Percentiles rank a stretch among this genome's conserved stretches.
These are phyloP conservation scores for Nannoperca australis DNA, from an alignment of 2,797 vertebrate genomes.

Conservation along the genomic window DNA sequence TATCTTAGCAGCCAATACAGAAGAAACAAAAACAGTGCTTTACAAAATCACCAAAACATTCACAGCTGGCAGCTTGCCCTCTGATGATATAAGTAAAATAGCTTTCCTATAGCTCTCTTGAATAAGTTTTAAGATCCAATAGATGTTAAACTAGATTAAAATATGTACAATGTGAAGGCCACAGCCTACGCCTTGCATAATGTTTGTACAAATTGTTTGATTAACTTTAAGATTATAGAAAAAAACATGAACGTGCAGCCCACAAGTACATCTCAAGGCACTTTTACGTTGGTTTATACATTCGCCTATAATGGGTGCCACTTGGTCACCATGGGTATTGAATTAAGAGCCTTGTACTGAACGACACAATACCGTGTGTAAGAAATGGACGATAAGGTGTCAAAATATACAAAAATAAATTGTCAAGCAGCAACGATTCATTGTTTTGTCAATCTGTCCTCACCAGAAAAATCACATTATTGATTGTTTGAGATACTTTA, in stretches of 20 bases:
- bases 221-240: background rate
- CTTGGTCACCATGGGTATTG: background rate
- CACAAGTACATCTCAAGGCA: background rate
- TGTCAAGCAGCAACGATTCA: background rate
- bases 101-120: background rate
- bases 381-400: constrained; percentile 1
- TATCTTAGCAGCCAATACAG: too few relatives aligned
- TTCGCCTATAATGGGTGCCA: background rate
- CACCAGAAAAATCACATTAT: background rate
- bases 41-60: background rate
- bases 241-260: background rate
- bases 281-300: too few relatives aligned
- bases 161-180: background rate
- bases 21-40: background rate
- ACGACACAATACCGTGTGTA: background rate
- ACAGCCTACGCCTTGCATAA: background rate
- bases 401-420: background rate
- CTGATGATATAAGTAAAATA: background rate
- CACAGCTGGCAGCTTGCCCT: background rate
- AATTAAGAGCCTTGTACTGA: background rate
- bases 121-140: background rate
- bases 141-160: background rate
- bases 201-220: background rate
- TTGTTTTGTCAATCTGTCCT: background rate
- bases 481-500: background rate